A percentile compares a stretch with the other conserved stretches of the same genome.
Evolutionary conservation across 1,140 invertebrate species (phyloP).

Genomic region (Hyphantria cunea): DNA sequence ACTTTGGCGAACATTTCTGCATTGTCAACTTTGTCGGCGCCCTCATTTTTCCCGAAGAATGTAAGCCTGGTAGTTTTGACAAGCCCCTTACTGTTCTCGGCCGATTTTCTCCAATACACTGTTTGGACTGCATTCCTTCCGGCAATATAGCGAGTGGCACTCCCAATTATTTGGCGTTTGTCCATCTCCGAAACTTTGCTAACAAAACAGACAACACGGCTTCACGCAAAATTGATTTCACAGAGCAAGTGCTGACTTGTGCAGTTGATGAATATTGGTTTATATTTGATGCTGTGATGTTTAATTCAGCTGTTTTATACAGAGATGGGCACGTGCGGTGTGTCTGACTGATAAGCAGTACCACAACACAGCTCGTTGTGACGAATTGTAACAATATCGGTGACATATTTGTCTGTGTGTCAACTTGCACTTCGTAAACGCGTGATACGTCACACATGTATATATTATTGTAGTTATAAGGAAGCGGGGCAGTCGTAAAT

Average conservation of each 20-base stretch:
- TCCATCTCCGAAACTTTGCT: constrained; percentile 59
- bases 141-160: constrained; percentile 86
- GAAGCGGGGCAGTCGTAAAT: not conserved
- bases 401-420: constrained; percentile 34
- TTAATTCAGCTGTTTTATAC: constrained; percentile 34
- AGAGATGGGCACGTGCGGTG: constrained; percentile 39
- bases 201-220: constrained; percentile 17
- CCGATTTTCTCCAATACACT: constrained; percentile 85
- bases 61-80: constrained; percentile 84
- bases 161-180: constrained; percentile 81
- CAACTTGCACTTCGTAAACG: constrained; percentile 62
- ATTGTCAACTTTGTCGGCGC: constrained; percentile 72
- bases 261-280: constrained; percentile 10
- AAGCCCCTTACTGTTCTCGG: constrained; percentile 79
- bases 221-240: not conserved
- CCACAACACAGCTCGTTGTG: constrained; percentile 31
- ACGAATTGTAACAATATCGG: constrained; percentile 16
- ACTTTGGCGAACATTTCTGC: constrained; percentile 75
- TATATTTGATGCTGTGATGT: constrained; percentile 19
- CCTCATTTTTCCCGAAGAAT: constrained; percentile 82
- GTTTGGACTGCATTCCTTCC: constrained; percentile 87
- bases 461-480: constrained; percentile 7
- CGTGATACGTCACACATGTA: constrained; percentile 37
- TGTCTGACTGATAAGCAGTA: constrained; percentile 41
- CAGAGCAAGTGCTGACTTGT: not conserved